These are phyloP conservation scores for Dendronephthya gigantea DNA, from an alignment of 64 coral and sea anemone species.

Conservation along the genomic window DNA sequence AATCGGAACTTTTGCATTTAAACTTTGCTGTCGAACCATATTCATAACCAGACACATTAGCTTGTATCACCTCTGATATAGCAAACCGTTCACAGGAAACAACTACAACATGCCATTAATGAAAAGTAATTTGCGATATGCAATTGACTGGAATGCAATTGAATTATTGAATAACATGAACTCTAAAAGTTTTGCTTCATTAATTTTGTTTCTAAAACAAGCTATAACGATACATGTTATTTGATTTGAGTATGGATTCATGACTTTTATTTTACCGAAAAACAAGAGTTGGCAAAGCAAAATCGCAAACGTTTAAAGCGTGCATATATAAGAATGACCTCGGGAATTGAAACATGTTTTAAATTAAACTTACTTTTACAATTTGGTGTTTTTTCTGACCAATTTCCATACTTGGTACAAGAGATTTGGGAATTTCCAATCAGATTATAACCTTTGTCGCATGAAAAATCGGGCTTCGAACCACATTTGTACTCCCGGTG, in stretches of 20 bases:
- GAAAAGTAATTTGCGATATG: too few species aligned
- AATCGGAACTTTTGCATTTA: not conserved
- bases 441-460: not conserved
- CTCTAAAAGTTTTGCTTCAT: too few species aligned
- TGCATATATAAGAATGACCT: too few species aligned
- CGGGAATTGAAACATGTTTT: too few species aligned
- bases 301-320: too few species aligned
- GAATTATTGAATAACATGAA: too few species aligned
- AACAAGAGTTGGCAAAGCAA: too few species aligned
- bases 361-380: not conserved
- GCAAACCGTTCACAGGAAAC: not conserved
- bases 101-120: not conserved
- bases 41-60: not conserved
- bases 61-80: not conserved
- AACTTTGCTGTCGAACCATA: not conserved
- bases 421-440: not conserved
- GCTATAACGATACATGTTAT: too few species aligned
- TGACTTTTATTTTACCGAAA: too few species aligned
- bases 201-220: too few species aligned
- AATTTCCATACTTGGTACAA: not conserved
- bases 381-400: not conserved
- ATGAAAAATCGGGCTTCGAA: not conserved
- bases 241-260: too few species aligned
- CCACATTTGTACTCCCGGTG: not conserved
- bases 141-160: too few species aligned